Conservation (phyloP, 2,888 invertebrate species). For the Opisthograptis luteolata region DNA sequence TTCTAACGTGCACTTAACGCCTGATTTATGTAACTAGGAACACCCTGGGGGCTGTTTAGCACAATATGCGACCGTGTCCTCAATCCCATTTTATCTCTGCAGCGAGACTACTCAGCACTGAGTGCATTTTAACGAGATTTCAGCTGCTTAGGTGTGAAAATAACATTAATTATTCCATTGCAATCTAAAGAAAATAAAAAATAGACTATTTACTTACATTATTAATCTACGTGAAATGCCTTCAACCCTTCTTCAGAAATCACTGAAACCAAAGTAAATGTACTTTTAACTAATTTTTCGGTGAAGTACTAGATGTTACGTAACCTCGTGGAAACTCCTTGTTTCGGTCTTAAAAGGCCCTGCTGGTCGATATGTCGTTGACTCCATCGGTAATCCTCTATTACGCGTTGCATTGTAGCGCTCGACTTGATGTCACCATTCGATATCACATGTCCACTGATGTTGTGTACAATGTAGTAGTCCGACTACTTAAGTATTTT, state of each 20-base stretch:
- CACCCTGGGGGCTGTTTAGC: constrained; percentile 66
- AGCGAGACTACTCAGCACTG: constrained; percentile 27
- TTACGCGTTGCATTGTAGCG: constrained; percentile 22
- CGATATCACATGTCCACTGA: constrained; percentile 18
- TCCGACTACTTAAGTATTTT: constrained; percentile 7
- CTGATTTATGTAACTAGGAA: constrained; percentile 69
- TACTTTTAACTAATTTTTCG: too few species aligned
- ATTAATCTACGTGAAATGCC: constrained; percentile 5
- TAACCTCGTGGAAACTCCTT: constrained; percentile 12
- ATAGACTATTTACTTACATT: constrained; percentile 12
- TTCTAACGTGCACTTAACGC: constrained; percentile 77
- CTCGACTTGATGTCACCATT: constrained; percentile 28
- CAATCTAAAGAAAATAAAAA: constrained; percentile 9
- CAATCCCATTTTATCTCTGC: constrained; percentile 49
- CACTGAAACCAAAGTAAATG: constrained; percentile 4
- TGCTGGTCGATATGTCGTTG: constrained; percentile 21
- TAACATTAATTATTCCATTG: constrained; percentile 5
- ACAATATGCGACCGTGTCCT: constrained; percentile 47
- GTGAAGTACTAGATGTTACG: too few species aligned
- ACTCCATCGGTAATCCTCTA: constrained; percentile 13
- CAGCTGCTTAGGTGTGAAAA: constrained; percentile 10
- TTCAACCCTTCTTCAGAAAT: constrained; percentile 7
- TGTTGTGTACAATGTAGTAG: neutral
- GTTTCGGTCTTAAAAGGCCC: constrained; percentile 6
- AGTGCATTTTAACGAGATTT: constrained; percentile 28